Evolutionary conservation across 2,797 vertebrate genomes (phyloP).

Genomic region (Brachymystax lenok): DNA sequence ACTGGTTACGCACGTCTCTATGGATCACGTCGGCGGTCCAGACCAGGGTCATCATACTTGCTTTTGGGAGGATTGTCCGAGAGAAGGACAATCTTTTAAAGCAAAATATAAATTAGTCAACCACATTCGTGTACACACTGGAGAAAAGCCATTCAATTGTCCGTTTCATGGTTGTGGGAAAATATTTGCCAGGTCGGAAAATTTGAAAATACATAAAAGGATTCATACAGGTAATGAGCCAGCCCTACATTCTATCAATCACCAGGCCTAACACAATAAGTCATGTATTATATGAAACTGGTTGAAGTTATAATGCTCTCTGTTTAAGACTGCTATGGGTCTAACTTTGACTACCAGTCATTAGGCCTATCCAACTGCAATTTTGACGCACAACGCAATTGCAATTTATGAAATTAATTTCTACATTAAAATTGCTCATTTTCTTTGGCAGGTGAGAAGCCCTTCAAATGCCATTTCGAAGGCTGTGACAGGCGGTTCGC

Average conservation of each 20-base stretch:
- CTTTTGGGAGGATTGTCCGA: slow-evolving; percentile 95
- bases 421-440: not conserved
- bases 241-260: too few species aligned
- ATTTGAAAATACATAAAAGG: slow-evolving; percentile 98
- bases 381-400: not conserved
- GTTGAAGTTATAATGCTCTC: not conserved
- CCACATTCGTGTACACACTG: slow-evolving; percentile 97
- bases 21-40: slow-evolving; percentile 98
- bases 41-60: slow-evolving; percentile 98
- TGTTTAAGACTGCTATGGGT: not conserved
- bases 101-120: slow-evolving; percentile 99
- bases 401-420: not conserved
- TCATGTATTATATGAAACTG: too few species aligned
- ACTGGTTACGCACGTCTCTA: slow-evolving; percentile 96
- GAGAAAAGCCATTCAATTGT: slow-evolving; percentile 97
- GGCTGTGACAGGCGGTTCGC: slow-evolving; percentile 98
- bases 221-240: slow-evolving; percentile 90
- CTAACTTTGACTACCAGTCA: not conserved
- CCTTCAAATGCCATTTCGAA: slow-evolving; percentile 99
- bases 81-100: slow-evolving; percentile 96
- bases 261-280: too few species aligned
- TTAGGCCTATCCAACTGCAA: not conserved
- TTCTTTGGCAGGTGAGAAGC: slow-evolving; percentile 90
- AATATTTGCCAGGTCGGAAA: slow-evolving; percentile 98
- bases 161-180: slow-evolving; percentile 98